Percentiles rank a stretch among this genome's conserved stretches.
These are phyloP conservation scores for Hypercompe scribonia DNA, from an alignment of 2,888 invertebrate species.

Conservation along the genomic window DNA sequence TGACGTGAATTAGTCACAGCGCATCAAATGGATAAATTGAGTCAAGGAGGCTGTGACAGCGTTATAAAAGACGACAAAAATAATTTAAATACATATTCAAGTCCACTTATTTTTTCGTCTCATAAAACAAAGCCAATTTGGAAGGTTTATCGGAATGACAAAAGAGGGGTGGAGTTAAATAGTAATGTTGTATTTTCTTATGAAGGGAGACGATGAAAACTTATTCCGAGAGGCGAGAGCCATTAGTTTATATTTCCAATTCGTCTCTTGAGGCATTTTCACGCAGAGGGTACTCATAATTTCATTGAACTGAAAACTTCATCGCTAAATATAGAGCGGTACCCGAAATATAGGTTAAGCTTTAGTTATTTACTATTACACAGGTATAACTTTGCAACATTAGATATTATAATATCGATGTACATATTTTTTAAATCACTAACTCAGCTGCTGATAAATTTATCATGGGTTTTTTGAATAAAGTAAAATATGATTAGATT, in stretches of 20 bases:
- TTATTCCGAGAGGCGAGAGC: slow-evolving; percentile 19
- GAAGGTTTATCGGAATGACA: slow-evolving; percentile 20
- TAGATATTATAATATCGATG: not conserved
- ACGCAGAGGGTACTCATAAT: slow-evolving; percentile 3
- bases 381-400: not conserved
- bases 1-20: not conserved
- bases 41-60: not conserved
- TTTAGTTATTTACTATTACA: not conserved
- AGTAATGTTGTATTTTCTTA: slow-evolving; percentile 29
- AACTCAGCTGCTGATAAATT: not conserved
- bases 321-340: not conserved
- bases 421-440: not conserved
- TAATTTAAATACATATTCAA: slow-evolving; percentile 1
- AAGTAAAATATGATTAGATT: not conserved
- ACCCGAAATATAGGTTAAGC: not conserved
- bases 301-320: not conserved
- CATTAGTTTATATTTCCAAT: slow-evolving; percentile 23
- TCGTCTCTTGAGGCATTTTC: slow-evolving; percentile 8
- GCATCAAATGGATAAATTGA: slow-evolving; percentile 1
- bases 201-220: slow-evolving; percentile 27
- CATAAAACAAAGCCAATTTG: slow-evolving; percentile 17
- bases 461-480: too few relatives aligned
- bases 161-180: slow-evolving; percentile 16
- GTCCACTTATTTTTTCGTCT: slow-evolving; percentile 1
- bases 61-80: not conserved